Evolutionary conservation across 2,888 invertebrate species (phyloP), one percentile per base, ranked within the genome.

Genomic region (Mactromeris polynyma): DNA sequence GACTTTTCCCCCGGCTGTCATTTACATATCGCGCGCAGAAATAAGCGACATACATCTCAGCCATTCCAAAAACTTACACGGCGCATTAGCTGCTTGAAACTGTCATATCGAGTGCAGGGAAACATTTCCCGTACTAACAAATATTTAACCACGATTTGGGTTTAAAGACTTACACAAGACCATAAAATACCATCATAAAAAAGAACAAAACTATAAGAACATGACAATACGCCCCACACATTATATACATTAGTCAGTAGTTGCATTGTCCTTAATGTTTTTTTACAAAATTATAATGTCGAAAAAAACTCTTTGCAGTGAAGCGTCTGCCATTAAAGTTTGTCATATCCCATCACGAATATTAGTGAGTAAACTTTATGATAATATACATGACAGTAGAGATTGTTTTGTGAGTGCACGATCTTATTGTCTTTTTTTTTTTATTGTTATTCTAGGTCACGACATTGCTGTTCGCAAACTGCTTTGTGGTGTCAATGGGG

Each of bases 361-460:
- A 33, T 36, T 73, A 73, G 31, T 73, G 4, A 33, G 73, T 73
- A 14, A 73, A 36, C 19, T 33, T 73, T 33, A 84, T 78, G 36
- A 26, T 54, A 36, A 33, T 78, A 31, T 21, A 51, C 84, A 46
- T 36, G 78, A 54, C 38, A 78, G 31, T 54, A 17, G 21, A 51
- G 36, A 33, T 14, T 36, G 42, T 81, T 84, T 77, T 83, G 36
- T 40, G 42, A 21, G 19, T 51, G 26, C 31, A 38, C 78, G 33
- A 51, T 33, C n/a, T 77, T 38, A 51, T 36, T 2, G 42, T 33
- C 38, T 19, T 78, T 19, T 33, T 33, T 26, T 78, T 33, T 21
- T 21, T 40, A 38, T 54, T 54, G 42, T 26, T 3, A 21, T 78
- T 84, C 51, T 26, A 84, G 84, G 84, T 84, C 78, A 84, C 51